Conservation (phyloP, 2,888 invertebrate species). For the Mesoligia furuncula region DNA sequence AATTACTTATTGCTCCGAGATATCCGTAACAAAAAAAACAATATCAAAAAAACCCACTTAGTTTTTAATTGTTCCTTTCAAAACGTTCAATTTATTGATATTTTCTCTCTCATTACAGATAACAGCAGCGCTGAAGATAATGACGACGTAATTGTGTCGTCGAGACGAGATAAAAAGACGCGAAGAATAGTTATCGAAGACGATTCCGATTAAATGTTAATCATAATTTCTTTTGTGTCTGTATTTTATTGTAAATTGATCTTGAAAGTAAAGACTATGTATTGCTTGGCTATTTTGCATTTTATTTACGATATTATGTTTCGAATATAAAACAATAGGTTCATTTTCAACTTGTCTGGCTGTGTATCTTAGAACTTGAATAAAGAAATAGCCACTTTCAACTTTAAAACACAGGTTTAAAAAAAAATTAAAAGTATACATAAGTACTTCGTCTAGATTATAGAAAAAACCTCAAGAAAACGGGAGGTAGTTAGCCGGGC, state of each 20-base stretch:
- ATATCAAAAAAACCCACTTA: conserved; percentile 3
- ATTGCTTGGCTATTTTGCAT: conserved; percentile 18
- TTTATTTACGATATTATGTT: conserved; percentile 1
- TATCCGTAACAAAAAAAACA: not conserved
- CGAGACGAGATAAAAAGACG: conserved; percentile 78
- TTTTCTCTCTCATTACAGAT: conserved; percentile 71
- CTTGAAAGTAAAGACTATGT: conserved; percentile 51
- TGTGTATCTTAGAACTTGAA: conserved; percentile 1
- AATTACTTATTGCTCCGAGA: not conserved
- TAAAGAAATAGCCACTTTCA: conserved; percentile 1
- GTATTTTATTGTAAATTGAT: conserved; percentile 52
- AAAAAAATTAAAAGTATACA: not conserved
- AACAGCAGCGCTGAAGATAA: conserved; percentile 78
- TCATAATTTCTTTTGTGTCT: conserved; percentile 35
- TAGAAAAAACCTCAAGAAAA: not conserved
- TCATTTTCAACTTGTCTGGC: not conserved
- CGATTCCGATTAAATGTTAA: conserved; percentile 80
- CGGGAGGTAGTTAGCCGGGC: not conserved
- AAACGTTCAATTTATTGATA: conserved; percentile 21
- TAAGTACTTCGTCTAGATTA: not conserved
- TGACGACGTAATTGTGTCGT: conserved; percentile 75
- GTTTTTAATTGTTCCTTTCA: conserved; percentile 37
- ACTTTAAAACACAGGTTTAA: not conserved
- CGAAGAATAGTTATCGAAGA: conserved; percentile 83
- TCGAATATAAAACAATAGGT: not conserved